A percentile compares a stretch with the other conserved stretches of the same genome.
Conservation (phyloP, 64 coral and sea anemone genomes). For the Porites australiensis region DNA sequence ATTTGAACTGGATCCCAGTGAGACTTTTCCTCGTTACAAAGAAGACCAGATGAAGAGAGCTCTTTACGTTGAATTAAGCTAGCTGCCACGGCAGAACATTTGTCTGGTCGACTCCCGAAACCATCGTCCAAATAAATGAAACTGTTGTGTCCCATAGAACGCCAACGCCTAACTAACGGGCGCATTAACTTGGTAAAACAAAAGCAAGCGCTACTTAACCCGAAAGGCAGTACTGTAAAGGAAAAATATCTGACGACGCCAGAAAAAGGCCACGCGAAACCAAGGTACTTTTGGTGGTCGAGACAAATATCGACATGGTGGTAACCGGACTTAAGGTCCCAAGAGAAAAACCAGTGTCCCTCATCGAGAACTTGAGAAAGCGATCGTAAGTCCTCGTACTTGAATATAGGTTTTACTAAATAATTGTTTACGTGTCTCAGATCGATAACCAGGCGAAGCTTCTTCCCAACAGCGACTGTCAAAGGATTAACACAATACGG, state of each 20-base stretch:
- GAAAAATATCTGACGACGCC: slow-evolving; percentile 29
- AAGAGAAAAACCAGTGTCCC: slow-evolving; percentile 29
- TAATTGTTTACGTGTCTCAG: slow-evolving; percentile 49
- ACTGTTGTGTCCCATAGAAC: slow-evolving; percentile 43
- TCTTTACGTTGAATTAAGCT: slow-evolving; percentile 54
- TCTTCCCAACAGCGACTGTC: slow-evolving; percentile 51
- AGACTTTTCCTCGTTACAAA: slow-evolving; percentile 57
- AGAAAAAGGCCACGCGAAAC: too few species aligned
- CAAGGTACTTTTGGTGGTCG: too few species aligned
- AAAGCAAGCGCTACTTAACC: too few species aligned
- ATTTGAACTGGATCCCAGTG: slow-evolving; percentile 41
- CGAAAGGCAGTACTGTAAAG: too few species aligned
- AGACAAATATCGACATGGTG: slow-evolving; percentile 51
- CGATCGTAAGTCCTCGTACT: too few species aligned
- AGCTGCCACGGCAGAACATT: slow-evolving; percentile 17
- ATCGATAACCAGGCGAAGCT: slow-evolving; percentile 54
- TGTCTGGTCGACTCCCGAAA: slow-evolving; percentile 22
- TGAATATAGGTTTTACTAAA: slow-evolving; percentile 53
- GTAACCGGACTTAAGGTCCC: slow-evolving; percentile 52
- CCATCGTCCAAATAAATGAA: too few species aligned
- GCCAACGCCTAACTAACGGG: slow-evolving; percentile 57
- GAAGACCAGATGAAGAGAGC: slow-evolving; percentile 5
- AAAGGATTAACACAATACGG: slow-evolving; percentile 52
- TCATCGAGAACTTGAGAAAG: too few species aligned
- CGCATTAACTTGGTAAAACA: too few species aligned